Evolutionary conservation across 2,113 vertebrate genomes (phyloP).

Genomic region (Melanostigma gelatinosum): DNA sequence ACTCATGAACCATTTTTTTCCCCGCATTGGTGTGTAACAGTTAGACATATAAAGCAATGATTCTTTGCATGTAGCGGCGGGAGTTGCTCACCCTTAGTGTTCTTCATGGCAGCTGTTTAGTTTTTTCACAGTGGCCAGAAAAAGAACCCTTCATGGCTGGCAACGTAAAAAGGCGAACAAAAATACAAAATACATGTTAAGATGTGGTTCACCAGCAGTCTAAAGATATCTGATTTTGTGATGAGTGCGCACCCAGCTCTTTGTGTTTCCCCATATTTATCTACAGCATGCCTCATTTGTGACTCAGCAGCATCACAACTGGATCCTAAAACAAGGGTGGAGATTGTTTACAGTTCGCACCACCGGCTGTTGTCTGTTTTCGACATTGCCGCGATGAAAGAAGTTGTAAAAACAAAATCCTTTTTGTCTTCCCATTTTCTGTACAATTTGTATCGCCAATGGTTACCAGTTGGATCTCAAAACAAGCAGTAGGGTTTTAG

Average conservation of each 20-base stretch:
- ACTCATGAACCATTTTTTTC: neutral
- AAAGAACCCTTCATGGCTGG: neutral
- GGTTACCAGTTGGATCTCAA: neutral
- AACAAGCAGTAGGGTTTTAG: neutral
- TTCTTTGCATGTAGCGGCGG: conserved; percentile 5
- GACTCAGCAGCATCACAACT: conserved; percentile 47
- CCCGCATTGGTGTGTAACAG: neutral
- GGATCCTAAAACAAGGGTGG: conserved; percentile 18
- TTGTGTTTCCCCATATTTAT: conserved; percentile 41
- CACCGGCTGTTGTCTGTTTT: conserved; percentile 29
- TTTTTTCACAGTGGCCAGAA: neutral
- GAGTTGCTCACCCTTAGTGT: neutral
- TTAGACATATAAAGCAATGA: conserved; percentile 14
- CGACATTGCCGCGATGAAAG: conserved; percentile 22
- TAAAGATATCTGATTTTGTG: conserved; percentile 38
- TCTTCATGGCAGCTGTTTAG: conserved; percentile 5
- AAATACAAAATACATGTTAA: conserved; percentile 29
- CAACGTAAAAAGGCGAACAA: conserved; percentile 20
- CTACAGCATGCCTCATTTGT: conserved; percentile 11
- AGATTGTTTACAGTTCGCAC: conserved; percentile 12
- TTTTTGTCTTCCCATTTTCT: neutral
- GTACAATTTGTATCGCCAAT: neutral
- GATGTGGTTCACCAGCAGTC: conserved; percentile 32
- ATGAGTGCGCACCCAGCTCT: conserved; percentile 14
- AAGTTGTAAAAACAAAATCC: conserved; percentile 5